These are phyloP conservation scores for Ameiurus melas DNA, from an alignment of 2,113 vertebrate genomes.

Conservation along the genomic window DNA sequence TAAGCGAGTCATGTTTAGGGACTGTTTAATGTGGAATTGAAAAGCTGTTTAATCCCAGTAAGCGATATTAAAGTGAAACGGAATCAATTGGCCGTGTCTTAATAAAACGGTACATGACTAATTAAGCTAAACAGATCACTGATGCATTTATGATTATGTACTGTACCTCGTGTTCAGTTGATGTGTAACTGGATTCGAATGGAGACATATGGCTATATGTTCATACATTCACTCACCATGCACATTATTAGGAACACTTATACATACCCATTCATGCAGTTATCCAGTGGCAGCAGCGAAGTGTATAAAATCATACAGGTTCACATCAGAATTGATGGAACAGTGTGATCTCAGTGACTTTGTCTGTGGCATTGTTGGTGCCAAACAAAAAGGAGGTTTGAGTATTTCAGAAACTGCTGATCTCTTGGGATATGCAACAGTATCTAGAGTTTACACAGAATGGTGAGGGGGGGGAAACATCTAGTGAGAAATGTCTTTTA, in stretches of 20 bases:
- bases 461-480: too few relatives aligned
- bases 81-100: not conserved
- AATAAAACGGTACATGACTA: not conserved
- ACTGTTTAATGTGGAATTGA: not conserved
- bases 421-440: not conserved
- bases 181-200: not conserved
- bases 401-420: not conserved
- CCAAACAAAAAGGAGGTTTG: not conserved
- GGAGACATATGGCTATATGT: not conserved
- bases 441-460: not conserved
- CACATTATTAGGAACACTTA: not conserved
- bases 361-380: not conserved
- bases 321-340: too few relatives aligned
- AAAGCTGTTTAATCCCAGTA: not conserved
- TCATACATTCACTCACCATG: not conserved
- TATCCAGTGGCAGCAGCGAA: not conserved
- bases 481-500: not conserved
- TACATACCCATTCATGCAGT: not conserved
- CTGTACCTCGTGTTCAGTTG: not conserved
- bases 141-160: not conserved
- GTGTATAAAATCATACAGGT: not conserved
- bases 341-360: not conserved
- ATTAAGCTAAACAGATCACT: not conserved
- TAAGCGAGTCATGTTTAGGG: not conserved
- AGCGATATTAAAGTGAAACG: not conserved